Base-by-base conservation (phyloP, 2,113 vertebrate species). In the Caracal caracal region DNA sequence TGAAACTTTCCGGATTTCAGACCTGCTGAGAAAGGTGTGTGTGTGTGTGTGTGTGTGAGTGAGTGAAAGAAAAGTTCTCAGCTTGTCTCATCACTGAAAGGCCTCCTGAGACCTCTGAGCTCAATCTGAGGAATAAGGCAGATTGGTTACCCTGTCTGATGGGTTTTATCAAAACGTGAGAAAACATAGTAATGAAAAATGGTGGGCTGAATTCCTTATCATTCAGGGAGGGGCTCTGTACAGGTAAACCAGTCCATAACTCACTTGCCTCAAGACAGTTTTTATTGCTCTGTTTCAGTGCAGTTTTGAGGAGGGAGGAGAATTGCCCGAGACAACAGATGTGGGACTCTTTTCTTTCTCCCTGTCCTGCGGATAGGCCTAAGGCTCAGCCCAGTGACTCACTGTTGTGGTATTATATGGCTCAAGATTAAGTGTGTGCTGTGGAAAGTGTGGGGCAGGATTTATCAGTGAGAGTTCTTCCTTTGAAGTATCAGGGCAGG, bases 401-500 rank as follows among this genome's bases (percentile, higher is more conserved):
- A 97, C 6, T 73, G 90, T 53, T 96, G 88, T 66, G 95, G 97
- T 96, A 97, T 98, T 97, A 70, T 97, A 88, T 95, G 94, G 96
- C 90, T 94, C 92, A 82, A 96, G 97, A 98, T 97, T 89, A 97
- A 97, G 88, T 95, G 97, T 94, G 95, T 79, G 61, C 87, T 91
- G 78, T 88, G 78, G 80, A 88, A 84, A 97, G 97, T 96, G 97
- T 97, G 95, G 96, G 96, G 82, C 93, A 97, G 97, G 93, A 97
- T 97, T 98, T 97, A 97, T 98, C 98, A 97, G 98, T 82, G 76
- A 8, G 17, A 92, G 80, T 70, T 93, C 92, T 92, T 94, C 88
- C 97, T 98, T 98, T 98, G 98, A 98, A 96, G 97, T 98, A 97
- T 94, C 66, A 35, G 94, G 92, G 92, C 92, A 97, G 88, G 96